Percentiles rank a stretch among this genome's conserved stretches.
Evolutionary conservation across 2,888 invertebrate species (phyloP).

Genomic region (Scelioninae gen. 1): DNA sequence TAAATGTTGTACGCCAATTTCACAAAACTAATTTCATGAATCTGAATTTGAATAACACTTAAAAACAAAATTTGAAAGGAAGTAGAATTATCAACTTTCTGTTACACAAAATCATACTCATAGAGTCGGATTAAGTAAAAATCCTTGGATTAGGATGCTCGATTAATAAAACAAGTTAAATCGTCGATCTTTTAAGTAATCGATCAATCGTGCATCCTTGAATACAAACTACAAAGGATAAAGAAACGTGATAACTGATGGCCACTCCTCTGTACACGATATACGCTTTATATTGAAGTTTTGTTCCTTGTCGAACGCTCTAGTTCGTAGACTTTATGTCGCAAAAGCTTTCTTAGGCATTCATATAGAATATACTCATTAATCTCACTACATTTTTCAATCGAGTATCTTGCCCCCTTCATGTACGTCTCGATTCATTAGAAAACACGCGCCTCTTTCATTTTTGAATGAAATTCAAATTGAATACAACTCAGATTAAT

Average conservation of each 20-base stretch:
- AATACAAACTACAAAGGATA: conserved; percentile 1
- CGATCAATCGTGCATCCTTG: conserved; percentile 1
- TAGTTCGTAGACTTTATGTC: conserved; percentile 65
- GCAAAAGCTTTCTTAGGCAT: conserved; percentile 62
- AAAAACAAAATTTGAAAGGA: not conserved
- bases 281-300: conserved; percentile 69
- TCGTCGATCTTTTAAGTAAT: not conserved
- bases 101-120: not conserved
- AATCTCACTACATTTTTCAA: conserved; percentile 64
- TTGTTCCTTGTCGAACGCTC: conserved; percentile 51
- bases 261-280: conserved; percentile 79
- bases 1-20: not conserved
- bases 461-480: conserved; percentile 1
- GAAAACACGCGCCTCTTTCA: conserved; percentile 3
- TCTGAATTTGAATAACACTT: not conserved
- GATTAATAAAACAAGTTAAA: not conserved
- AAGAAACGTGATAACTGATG: conserved; percentile 60
- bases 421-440: conserved; percentile 15
- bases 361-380: conserved; percentile 57
- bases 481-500: not conserved
- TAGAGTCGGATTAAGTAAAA: conserved; percentile 4
- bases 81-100: not conserved
- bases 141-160: not conserved
- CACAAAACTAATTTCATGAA: not conserved
- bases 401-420: conserved; percentile 20